Percentiles rank a stretch among this genome's conserved stretches.
phyloP scores from a whole-genome alignment of 2,113 vertebrate genomes.

The Pachyramphus minor region DNA sequence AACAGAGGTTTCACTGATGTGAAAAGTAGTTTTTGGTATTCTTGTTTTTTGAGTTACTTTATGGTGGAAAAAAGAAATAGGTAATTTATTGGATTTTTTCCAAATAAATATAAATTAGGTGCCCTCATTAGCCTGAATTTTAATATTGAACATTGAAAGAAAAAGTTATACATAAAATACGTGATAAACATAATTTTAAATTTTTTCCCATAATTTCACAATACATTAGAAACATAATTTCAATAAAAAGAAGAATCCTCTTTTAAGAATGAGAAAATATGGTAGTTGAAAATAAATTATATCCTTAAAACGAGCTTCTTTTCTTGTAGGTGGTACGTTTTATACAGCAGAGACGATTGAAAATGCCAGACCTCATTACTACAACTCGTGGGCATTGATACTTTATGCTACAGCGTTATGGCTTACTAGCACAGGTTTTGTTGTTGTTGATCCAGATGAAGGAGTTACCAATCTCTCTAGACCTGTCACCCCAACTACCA shows the following conservation, averaged over 20 bases:
- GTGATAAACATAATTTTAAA: not conserved
- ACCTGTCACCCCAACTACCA: slow-evolving; percentile 91
- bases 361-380: slow-evolving; percentile 84
- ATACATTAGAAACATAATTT: not conserved
- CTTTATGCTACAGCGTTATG: slow-evolving; percentile 89
- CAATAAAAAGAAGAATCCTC: not conserved
- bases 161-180: not conserved
- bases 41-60: not conserved
- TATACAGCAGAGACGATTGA: slow-evolving; percentile 87
- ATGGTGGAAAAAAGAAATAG: not conserved
- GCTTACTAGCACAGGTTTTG: slow-evolving; percentile 88
- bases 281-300: not conserved
- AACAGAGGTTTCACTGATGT: not conserved
- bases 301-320: not conserved
- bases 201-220: not conserved
- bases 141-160: not conserved
- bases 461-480: slow-evolving; percentile 82
- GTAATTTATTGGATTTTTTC: not conserved
- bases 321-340: slow-evolving; percentile 84
- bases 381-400: slow-evolving; percentile 86
- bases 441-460: slow-evolving; percentile 81
- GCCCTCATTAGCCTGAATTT: not conserved
- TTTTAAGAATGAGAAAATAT: not conserved
- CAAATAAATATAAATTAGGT: not conserved
- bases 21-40: not conserved